A percentile compares a stretch with the other conserved stretches of the same genome.
Conservation (phyloP, 2,888 invertebrate genomes). For the Tigriopus californicus region DNA sequence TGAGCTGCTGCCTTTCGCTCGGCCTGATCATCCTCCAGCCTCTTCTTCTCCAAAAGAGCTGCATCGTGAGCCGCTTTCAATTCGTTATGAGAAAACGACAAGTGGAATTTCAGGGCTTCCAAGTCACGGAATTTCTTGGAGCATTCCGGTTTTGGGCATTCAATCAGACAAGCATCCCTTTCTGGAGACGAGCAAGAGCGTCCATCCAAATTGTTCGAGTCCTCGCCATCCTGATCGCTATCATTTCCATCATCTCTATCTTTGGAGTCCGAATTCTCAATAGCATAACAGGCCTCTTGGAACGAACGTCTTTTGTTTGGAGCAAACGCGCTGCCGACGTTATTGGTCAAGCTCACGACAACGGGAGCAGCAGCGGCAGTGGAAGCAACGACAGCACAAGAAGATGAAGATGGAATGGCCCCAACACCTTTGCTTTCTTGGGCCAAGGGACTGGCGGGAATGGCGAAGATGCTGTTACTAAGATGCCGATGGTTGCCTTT, state of each 20-base stretch:
- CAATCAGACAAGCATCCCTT: constrained; percentile 24
- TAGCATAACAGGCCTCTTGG: no score
- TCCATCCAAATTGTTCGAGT: neutral
- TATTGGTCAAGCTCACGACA: no score
- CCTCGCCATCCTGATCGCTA: neutral
- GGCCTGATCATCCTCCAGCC: neutral
- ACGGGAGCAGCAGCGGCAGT: no score
- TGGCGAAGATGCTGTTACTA: neutral
- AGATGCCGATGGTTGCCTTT: neutral
- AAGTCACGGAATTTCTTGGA: constrained; percentile 26
- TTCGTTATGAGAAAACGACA: constrained; percentile 12
- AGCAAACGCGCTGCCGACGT: no score
- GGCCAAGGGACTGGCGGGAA: neutral
- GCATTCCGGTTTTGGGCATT: constrained; percentile 33
- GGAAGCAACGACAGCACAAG: no score
- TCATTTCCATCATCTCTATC: neutral
- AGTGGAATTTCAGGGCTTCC: constrained; percentile 8
- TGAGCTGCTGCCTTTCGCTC: neutral
- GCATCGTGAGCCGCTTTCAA: neutral
- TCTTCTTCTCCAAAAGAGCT: neutral
- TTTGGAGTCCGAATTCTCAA: neutral
- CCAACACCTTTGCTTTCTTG: no score
- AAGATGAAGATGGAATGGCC: no score
- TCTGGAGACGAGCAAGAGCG: no score
- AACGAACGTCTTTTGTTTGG: no score